phyloP scores from a whole-genome alignment of 2,113 vertebrate species.

The Oreotrochilus melanogaster region DNA sequence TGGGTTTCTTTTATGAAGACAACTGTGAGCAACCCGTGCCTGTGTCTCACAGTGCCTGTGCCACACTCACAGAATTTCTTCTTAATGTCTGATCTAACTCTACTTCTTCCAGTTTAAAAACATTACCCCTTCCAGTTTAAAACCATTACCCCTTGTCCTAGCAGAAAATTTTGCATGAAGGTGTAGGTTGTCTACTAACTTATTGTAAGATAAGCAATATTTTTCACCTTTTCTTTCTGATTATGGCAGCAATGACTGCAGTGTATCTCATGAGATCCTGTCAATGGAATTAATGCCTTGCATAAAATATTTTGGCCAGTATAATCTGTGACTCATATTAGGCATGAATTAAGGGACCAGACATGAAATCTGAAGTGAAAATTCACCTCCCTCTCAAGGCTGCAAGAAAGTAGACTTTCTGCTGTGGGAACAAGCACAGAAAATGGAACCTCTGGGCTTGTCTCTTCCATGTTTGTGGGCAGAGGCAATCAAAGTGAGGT shows the following conservation, averaged over 20 bases:
- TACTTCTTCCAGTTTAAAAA: no score
- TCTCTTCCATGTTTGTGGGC: not conserved
- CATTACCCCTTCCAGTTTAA: no score
- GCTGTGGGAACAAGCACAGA: not conserved
- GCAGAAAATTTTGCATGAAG: not conserved
- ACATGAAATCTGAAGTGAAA: conserved; percentile 16
- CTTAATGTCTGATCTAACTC: no score
- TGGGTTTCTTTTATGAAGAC: not conserved
- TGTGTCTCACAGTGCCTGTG: no score
- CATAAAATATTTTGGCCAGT: not conserved
- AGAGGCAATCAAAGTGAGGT: not conserved
- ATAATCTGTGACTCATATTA: not conserved
- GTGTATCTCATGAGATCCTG: not conserved
- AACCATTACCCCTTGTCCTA: not conserved
- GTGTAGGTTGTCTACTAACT: not conserved
- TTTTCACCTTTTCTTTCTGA: not conserved
- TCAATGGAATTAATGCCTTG: not conserved
- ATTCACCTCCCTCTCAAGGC: not conserved
- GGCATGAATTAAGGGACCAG: not conserved
- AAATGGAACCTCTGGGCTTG: not conserved
- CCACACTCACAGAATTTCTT: no score
- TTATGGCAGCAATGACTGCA: not conserved
- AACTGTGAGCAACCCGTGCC: no score
- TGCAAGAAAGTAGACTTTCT: not conserved
- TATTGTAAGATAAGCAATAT: not conserved